phyloP scores from a whole-genome alignment of 2,888 invertebrate species.

The Rotaria macrura region DNA sequence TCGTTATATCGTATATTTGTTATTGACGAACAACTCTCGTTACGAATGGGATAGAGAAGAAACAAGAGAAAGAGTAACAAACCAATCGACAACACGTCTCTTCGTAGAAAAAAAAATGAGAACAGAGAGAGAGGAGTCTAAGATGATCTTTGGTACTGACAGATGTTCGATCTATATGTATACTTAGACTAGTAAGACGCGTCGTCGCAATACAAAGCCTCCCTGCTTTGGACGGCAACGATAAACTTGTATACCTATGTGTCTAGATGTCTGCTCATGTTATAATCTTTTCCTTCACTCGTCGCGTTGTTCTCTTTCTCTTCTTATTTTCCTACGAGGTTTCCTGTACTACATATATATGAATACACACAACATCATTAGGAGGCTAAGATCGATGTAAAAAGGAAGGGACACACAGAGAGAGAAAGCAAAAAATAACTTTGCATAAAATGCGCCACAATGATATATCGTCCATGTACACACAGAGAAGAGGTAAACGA shows the following conservation, averaged over 20 bases:
- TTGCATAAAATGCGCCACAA: background rate
- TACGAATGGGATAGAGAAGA: background rate
- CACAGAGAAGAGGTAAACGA: background rate
- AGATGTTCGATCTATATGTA: constrained; percentile 6
- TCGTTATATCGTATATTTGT: background rate
- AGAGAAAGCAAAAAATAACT: constrained; percentile 1
- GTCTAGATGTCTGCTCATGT: constrained; percentile 3
- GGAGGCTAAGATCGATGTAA: background rate
- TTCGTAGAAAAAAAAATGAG: background rate
- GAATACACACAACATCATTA: background rate
- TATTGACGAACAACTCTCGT: background rate
- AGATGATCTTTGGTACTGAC: background rate
- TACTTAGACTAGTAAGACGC: constrained; percentile 8
- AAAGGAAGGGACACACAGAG: background rate
- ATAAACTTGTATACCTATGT: background rate
- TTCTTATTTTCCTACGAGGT: background rate
- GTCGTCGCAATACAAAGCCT: background rate
- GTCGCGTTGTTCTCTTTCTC: background rate
- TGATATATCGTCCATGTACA: background rate
- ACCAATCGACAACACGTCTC: background rate
- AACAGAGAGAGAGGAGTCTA: background rate
- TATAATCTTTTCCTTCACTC: background rate
- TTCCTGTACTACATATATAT: background rate
- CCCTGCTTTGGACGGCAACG: background rate
- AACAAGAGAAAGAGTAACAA: constrained; percentile 5